A percentile compares a stretch with the other conserved stretches of the same genome.
These are phyloP conservation scores for Salvelinus namaycush DNA, from an alignment of 2,113 vertebrate genomes.

Conservation along the genomic window DNA sequence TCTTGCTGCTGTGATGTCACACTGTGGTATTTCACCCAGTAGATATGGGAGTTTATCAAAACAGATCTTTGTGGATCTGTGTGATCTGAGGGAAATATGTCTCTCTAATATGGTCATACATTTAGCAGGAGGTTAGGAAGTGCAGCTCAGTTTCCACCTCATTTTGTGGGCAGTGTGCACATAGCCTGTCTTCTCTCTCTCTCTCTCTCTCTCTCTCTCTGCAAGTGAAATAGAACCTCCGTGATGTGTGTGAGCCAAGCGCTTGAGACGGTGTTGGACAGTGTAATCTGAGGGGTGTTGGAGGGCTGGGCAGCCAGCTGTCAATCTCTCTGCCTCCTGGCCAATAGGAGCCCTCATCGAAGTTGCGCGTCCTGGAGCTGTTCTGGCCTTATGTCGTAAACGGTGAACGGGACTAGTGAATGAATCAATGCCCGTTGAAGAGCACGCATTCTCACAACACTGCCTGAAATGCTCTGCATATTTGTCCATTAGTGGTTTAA, in stretches of 20 bases:
- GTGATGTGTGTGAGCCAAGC: constrained; percentile 78
- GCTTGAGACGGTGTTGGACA: constrained; percentile 85
- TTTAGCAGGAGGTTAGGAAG: no score
- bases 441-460: constrained; percentile 72
- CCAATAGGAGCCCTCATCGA: constrained; percentile 55
- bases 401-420: constrained; percentile 62
- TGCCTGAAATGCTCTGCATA: constrained; percentile 69
- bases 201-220: no score
- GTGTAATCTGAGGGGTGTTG: constrained; percentile 75
- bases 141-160: no score
- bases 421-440: constrained; percentile 63
- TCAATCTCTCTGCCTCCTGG: constrained; percentile 65
- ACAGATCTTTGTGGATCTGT: no score
- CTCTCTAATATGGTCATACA: no score
- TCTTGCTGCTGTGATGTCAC: no score
- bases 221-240: constrained; percentile 59
- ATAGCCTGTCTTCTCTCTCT: no score
- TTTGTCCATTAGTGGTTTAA: no score
- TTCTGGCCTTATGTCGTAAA: constrained; percentile 70
- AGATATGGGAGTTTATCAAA: no score
- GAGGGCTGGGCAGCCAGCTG: constrained; percentile 63
- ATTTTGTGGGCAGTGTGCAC: no score
- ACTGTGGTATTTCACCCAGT: no score
- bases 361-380: constrained; percentile 60
- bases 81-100: no score